Conservation (phyloP, 2,797 vertebrate species). For the Diglossa cyanea region DNA sequence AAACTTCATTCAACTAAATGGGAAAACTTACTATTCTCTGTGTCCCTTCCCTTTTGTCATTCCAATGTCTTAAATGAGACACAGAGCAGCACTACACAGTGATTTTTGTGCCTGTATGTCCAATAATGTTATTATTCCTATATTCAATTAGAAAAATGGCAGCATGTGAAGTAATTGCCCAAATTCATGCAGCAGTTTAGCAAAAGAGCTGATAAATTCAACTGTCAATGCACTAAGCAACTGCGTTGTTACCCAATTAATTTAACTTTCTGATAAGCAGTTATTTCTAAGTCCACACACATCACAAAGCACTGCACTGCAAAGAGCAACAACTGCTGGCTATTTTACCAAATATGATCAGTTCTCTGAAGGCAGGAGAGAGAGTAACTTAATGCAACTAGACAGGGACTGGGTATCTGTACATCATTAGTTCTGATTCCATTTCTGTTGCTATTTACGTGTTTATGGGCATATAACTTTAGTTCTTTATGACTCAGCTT, state of each 20-base stretch:
- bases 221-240: background rate
- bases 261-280: background rate
- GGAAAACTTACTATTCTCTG: background rate
- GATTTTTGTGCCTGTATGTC: background rate
- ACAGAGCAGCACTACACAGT: background rate
- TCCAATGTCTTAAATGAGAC: background rate
- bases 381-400: background rate
- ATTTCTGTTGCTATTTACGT: background rate
- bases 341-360: background rate
- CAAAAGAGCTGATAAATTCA: background rate
- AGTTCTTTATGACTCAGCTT: slow-evolving; percentile 19
- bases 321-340: background rate
- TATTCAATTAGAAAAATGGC: background rate
- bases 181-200: background rate
- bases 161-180: background rate
- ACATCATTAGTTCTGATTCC: background rate
- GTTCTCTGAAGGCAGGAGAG: background rate
- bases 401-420: background rate
- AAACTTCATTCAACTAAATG: background rate
- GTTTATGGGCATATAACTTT: background rate
- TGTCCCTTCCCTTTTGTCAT: background rate
- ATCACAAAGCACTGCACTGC: background rate
- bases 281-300: background rate
- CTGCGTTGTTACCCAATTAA: background rate
- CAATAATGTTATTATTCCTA: background rate